phyloP scores from a whole-genome alignment of 2,797 vertebrate genomes.

The Avahi laniger region DNA sequence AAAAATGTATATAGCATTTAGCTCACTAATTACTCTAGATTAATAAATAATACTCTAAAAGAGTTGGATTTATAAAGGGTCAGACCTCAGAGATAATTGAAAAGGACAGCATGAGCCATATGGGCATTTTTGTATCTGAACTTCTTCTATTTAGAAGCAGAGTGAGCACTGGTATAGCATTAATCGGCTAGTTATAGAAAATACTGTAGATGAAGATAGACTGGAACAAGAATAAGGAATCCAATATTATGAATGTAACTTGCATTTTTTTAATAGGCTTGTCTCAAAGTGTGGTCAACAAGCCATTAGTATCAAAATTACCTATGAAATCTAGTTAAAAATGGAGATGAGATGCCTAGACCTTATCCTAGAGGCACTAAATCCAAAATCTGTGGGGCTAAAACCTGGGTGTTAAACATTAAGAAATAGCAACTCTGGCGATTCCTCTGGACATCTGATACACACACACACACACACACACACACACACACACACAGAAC shows the following conservation, averaged over 20 bases:
- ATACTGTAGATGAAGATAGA: conserved; percentile 20
- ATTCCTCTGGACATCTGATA: background rate
- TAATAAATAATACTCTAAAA: conserved; percentile 69
- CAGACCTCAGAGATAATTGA: conserved; percentile 51
- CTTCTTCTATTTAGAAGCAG: conserved; percentile 50
- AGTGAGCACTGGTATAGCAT: background rate
- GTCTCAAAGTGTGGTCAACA: background rate
- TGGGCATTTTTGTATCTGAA: conserved; percentile 50
- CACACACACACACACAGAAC: background rate
- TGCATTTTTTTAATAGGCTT: background rate
- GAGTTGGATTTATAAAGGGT: conserved; percentile 13
- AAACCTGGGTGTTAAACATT: background rate
- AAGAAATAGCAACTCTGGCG: background rate
- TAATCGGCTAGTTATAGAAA: conserved; percentile 68
- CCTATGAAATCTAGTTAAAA: background rate
- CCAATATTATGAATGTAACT: background rate
- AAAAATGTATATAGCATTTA: background rate
- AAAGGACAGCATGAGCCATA: conserved; percentile 51
- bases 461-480: too few species aligned
- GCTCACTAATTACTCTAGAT: conserved; percentile 55
- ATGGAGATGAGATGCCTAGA: background rate
- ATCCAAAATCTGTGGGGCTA: background rate
- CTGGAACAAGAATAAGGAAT: conserved; percentile 29
- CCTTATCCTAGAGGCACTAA: background rate
- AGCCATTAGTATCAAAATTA: background rate